These are phyloP conservation scores for Rhinella marina DNA, from an alignment of 2,797 vertebrate genomes.

Conservation along the genomic window DNA sequence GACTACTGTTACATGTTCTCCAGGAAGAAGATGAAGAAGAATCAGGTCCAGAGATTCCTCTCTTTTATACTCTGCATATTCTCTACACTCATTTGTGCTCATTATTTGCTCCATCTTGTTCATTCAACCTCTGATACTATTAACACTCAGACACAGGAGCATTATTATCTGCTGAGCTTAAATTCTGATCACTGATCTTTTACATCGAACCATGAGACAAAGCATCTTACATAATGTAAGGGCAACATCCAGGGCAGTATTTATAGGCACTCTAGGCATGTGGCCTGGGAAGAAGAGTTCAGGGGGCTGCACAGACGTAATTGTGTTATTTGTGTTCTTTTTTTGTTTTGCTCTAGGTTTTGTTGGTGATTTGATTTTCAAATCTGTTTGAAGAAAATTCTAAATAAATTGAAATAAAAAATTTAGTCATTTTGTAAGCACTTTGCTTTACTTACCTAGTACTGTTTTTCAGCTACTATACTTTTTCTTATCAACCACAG, in stretches of 20 bases:
- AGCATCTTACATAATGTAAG: neutral
- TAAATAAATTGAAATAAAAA: no score
- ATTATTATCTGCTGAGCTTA: neutral
- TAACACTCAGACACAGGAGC: neutral
- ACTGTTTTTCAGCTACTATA: neutral
- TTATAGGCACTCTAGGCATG: neutral
- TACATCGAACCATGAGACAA: neutral
- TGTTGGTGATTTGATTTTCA: no score
- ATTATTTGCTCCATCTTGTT: slow-evolving; percentile 9
- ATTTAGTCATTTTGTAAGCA: neutral
- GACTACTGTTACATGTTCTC: slow-evolving; percentile 44
- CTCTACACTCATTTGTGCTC: slow-evolving; percentile 15
- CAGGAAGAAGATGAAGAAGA: slow-evolving; percentile 46
- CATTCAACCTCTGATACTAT: slow-evolving; percentile 13
- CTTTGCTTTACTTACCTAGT: neutral
- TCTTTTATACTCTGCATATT: slow-evolving; percentile 31
- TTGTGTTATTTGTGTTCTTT: neutral
- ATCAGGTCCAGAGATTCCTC: slow-evolving; percentile 27
- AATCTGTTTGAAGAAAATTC: no score
- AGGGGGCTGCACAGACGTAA: neutral
- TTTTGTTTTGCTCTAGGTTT: neutral
- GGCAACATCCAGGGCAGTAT: neutral
- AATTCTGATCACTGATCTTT: neutral
- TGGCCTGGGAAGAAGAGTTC: neutral
- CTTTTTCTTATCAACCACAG: neutral